A percentile compares a stretch with the other conserved stretches of the same genome.
phyloP scores from a whole-genome alignment of 2,888 invertebrate species.

The Drosophila emarginata region DNA sequence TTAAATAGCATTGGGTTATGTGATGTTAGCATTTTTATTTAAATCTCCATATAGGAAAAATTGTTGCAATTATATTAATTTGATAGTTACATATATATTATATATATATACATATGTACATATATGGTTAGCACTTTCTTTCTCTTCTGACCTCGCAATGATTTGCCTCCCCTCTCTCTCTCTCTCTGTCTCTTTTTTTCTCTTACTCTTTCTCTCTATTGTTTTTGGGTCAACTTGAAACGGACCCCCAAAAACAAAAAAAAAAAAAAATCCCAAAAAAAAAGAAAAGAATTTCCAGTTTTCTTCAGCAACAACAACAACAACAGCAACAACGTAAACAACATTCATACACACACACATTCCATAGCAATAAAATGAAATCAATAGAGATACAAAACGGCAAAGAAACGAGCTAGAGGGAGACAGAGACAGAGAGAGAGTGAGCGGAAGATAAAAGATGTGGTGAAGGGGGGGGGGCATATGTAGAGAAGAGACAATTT shows the following conservation, averaged over 20 bases:
- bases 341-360: conserved; percentile 48
- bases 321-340: conserved; percentile 19
- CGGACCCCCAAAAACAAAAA: conserved; percentile 26
- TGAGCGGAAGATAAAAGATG: background rate
- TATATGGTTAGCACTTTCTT: background rate
- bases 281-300: conserved; percentile 68
- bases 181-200: background rate
- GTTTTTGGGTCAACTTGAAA: conserved; percentile 63
- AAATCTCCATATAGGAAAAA: background rate
- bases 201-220: conserved; percentile 24
- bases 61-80: background rate
- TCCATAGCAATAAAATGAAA: conserved; percentile 69
- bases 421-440: background rate
- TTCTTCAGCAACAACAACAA: conserved; percentile 42
- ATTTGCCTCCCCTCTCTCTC: background rate
- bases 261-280: background rate
- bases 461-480: background rate
- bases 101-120: too few relatives aligned
- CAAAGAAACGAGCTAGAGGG: conserved; percentile 19
- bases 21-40: background rate
- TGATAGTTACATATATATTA: background rate
- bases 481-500: too few relatives aligned
- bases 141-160: conserved; percentile 2
- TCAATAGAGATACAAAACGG: conserved; percentile 61
- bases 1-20: conserved; percentile 17